A percentile compares a stretch with the other conserved stretches of the same genome.
Evolutionary conservation across 1,140 invertebrate genomes (phyloP).

Genomic region (Trichonephila clavata): DNA sequence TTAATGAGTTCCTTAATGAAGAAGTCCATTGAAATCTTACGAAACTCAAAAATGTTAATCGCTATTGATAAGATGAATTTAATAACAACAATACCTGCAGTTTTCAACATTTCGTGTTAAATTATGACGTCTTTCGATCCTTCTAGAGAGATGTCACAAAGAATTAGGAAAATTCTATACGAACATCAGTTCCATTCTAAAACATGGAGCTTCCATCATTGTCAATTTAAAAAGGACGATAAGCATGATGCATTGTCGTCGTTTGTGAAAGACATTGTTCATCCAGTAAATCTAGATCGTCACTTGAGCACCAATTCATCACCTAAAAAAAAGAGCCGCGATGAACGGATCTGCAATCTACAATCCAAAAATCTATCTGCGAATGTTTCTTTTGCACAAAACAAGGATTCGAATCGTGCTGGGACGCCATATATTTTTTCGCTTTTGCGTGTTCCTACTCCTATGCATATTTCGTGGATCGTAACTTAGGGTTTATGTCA

Average conservation of each 20-base stretch:
- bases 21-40: too few species aligned
- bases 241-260: background rate
- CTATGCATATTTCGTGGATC: conserved; percentile 65
- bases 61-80: too few species aligned
- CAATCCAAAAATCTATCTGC: background rate
- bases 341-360: background rate
- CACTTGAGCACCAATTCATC: background rate
- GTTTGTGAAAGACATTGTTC: background rate
- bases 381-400: background rate
- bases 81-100: background rate
- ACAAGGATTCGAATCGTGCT: conserved; percentile 24
- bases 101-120: background rate
- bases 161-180: background rate
- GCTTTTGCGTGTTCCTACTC: conserved; percentile 33
- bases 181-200: background rate
- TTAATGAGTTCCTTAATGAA: too few species aligned
- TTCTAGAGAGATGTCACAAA: too few species aligned
- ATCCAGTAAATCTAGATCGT: conserved; percentile 5
- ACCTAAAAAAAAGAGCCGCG: background rate
- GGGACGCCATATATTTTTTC: conserved; percentile 43
- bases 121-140: background rate
- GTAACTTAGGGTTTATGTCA: conserved; percentile 61
- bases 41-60: too few species aligned
- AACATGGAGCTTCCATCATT: background rate
- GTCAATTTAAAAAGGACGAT: background rate